These are phyloP conservation scores for Homalodisca vitripennis DNA, from an alignment of 1,140 invertebrate genomes.

Conservation along the genomic window DNA sequence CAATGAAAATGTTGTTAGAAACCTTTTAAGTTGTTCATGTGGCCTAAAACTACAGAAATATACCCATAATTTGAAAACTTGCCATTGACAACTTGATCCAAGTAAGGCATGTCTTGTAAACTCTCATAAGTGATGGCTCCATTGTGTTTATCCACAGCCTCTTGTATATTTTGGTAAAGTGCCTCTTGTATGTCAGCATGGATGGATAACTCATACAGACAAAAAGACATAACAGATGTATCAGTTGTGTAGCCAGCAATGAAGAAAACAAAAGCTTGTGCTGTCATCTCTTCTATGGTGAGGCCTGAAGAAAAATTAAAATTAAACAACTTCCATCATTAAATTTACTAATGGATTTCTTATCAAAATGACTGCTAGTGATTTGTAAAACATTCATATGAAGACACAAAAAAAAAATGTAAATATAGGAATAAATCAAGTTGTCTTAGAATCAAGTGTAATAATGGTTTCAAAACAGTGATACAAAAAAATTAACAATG, in stretches of 20 bases:
- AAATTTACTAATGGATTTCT: background rate
- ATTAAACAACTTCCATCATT: background rate
- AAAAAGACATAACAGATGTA: slow-evolving; percentile 53
- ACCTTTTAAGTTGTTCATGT: background rate
- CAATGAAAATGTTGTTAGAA: background rate
- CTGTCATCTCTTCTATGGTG: slow-evolving; percentile 44
- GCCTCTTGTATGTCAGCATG: slow-evolving; percentile 55
- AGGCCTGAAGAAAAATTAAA: background rate
- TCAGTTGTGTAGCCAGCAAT: slow-evolving; percentile 61
- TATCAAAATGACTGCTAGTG: background rate
- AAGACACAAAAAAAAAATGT: background rate
- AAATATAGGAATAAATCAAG: background rate
- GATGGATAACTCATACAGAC: slow-evolving; percentile 54
- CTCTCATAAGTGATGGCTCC: slow-evolving; percentile 53
- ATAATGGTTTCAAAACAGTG: background rate
- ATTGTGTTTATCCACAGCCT: slow-evolving; percentile 45
- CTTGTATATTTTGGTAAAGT: slow-evolving; percentile 55
- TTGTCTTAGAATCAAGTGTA: background rate
- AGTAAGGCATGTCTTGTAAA: slow-evolving; percentile 47
- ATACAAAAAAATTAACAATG: too few species aligned
- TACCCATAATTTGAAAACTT: slow-evolving; percentile 15
- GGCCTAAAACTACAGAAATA: background rate
- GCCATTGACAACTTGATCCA: slow-evolving; percentile 49
- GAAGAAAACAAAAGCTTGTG: slow-evolving; percentile 56
- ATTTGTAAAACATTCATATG: background rate